Evolutionary conservation across 2,113 vertebrate genomes (phyloP).

Genomic region (Elanoides forficatus): DNA sequence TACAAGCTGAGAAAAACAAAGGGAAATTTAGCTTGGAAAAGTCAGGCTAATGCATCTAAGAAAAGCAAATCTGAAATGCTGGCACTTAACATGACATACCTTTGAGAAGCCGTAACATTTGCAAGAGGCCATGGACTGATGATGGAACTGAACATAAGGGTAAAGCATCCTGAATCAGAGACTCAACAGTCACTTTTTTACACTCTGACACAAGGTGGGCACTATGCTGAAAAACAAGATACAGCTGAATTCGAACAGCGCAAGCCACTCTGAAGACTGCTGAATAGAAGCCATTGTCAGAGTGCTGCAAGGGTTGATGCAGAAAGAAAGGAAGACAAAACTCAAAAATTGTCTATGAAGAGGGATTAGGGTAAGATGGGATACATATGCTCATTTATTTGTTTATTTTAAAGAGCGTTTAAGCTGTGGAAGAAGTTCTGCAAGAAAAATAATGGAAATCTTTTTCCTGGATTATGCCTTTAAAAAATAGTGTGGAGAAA

Average conservation of each 20-base stretch:
- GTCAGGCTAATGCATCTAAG: not conserved
- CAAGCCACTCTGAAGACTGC: not conserved
- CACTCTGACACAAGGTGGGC: not conserved
- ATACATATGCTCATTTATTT: not conserved
- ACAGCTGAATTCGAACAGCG: not conserved
- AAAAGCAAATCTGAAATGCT: slow-evolving; percentile 3
- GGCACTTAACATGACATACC: not conserved
- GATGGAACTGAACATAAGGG: not conserved
- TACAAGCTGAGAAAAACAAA: not conserved
- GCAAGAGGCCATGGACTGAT: not conserved
- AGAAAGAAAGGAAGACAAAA: not conserved
- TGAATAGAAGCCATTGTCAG: not conserved
- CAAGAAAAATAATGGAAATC: not conserved
- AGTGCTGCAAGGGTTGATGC: not conserved
- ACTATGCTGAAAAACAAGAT: not conserved
- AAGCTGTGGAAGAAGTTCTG: not conserved
- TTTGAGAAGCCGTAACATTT: not conserved
- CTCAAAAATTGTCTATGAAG: not conserved
- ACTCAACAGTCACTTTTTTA: not conserved
- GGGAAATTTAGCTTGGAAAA: not conserved
- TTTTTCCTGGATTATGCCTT: not conserved
- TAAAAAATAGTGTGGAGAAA: not conserved
- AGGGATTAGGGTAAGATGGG: not conserved
- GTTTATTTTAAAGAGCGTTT: not conserved
- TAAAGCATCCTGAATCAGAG: not conserved